These are phyloP conservation scores for Rhinopomastus cyanomelas DNA, from an alignment of 2,113 vertebrate species.

Conservation along the genomic window DNA sequence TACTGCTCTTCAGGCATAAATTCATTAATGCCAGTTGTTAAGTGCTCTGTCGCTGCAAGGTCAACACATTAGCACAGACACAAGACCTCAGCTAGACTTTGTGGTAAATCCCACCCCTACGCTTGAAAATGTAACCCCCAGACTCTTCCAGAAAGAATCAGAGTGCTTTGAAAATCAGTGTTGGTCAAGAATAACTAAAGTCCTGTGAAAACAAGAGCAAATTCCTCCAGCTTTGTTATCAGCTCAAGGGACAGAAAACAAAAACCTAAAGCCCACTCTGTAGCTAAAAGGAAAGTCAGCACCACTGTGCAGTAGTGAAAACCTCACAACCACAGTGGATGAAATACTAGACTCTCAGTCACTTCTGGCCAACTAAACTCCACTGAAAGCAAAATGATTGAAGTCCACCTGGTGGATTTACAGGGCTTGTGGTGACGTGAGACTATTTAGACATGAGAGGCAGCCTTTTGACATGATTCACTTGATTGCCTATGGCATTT, in stretches of 20 bases:
- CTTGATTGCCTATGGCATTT: conserved; percentile 60
- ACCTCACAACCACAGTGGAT: not conserved
- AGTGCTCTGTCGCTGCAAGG: not conserved
- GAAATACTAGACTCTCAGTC: conserved; percentile 37
- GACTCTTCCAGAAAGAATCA: not conserved
- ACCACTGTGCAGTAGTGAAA: not conserved
- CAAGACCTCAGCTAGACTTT: not conserved
- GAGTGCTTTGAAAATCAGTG: not conserved
- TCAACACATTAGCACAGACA: not conserved
- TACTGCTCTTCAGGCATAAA: not conserved
- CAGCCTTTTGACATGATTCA: conserved; percentile 58
- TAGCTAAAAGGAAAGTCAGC: not conserved
- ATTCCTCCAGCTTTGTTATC: not conserved
- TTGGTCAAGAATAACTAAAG: not conserved
- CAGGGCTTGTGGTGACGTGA: conserved; percentile 67
- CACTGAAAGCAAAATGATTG: conserved; percentile 67
- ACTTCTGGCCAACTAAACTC: conserved; percentile 42
- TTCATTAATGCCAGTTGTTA: not conserved
- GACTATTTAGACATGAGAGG: conserved; percentile 48
- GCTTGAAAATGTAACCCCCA: not conserved
- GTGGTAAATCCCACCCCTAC: not conserved
- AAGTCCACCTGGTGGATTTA: conserved; percentile 65
- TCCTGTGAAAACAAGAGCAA: not conserved
- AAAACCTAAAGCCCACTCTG: not conserved
- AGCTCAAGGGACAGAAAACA: not conserved